Base-by-base conservation (phyloP, 2,888 invertebrate genomes). In the Hydrotaea cyrtoneurina region DNA sequence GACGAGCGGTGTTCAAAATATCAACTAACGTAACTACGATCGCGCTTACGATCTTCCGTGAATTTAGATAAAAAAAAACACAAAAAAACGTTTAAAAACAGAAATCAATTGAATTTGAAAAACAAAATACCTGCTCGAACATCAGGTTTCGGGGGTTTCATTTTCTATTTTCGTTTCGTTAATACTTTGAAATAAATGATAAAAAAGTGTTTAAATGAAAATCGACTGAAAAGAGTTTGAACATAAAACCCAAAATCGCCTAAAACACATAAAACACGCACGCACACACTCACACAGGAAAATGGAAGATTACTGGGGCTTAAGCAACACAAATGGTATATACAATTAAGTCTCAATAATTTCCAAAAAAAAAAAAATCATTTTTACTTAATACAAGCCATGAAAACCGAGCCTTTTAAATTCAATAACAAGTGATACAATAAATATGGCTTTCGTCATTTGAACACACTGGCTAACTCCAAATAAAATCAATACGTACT, bases 271-370 rank as follows among this genome's bases (percentile, higher is more conserved):
- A 57, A 62, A 36, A 80, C 66, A 78, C 86, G n/a, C n/a, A n/a
- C n/a, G n/a, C n/a, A n/a, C n/a, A n/a, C n/a, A 87, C 86, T 86
- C 86, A 82, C 87, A 88, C 86, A 88, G 85, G 87, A 89, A 88
- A 88, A 90, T 90, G 90, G 90, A 90, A 87, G 90, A 90, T 88
- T 88, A 92, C 91, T 92, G 92, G 92, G 92, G 92, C 89, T 91
- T 92, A 88, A 91, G 90, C 91, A 91, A 89, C 90, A 91, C 90
- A 89, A 91, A 90, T 90, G 92, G 92, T 92, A 92, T 88, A 72
- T 57, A 80, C 76, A 80, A 59, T 31, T 31, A 31, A 31, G 7
- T 31, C 31, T 31, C 7, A 31, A 31, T 31, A 31, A 4, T 2
- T 31, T 31, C 3, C 7, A 4, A 31, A 31, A 31, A 31, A 4